Percentiles rank a stretch among this genome's conserved stretches.
Evolutionary conservation across 1,140 invertebrate genomes (phyloP).

Genomic region (Ceratina australensis): DNA sequence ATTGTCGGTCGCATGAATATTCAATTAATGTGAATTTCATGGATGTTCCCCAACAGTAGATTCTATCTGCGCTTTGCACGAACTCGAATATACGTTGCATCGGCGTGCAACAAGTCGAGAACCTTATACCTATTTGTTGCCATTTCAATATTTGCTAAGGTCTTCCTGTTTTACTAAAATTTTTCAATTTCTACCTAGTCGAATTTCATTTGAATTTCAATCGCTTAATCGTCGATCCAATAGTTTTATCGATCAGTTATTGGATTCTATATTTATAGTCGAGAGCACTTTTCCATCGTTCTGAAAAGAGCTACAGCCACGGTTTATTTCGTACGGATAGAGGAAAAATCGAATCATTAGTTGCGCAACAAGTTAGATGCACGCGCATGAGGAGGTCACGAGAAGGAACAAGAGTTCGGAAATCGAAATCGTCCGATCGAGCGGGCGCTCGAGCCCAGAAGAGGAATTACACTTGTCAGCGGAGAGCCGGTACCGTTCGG

Average conservation of each 20-base stretch:
- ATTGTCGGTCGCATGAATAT: constrained; percentile 18
- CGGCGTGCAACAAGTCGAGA: constrained; percentile 12
- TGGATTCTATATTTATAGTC: too few relatives aligned
- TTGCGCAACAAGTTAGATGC: constrained; percentile 32
- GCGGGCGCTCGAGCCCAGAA: background rate
- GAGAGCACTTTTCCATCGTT: too few relatives aligned
- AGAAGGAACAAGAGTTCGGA: background rate
- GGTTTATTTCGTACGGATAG: background rate
- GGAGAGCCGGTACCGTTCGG: constrained; percentile 9
- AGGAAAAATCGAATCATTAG: constrained; percentile 4
- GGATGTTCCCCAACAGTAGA: constrained; percentile 18
- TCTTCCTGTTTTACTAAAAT: background rate
- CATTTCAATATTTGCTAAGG: background rate
- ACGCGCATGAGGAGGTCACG: background rate
- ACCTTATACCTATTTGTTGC: constrained; percentile 14
- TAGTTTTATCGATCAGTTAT: too few relatives aligned
- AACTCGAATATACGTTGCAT: background rate
- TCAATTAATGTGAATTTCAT: constrained; percentile 32
- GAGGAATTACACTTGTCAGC: constrained; percentile 42
- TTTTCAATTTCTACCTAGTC: too few relatives aligned
- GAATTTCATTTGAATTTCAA: too few relatives aligned
- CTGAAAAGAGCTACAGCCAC: background rate
- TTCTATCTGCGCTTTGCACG: constrained; percentile 14
- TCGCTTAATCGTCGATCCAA: too few relatives aligned
- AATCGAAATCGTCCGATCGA: constrained; percentile 10